phyloP scores from a whole-genome alignment of 2,797 vertebrate genomes.

The Etheostoma perlongum region DNA sequence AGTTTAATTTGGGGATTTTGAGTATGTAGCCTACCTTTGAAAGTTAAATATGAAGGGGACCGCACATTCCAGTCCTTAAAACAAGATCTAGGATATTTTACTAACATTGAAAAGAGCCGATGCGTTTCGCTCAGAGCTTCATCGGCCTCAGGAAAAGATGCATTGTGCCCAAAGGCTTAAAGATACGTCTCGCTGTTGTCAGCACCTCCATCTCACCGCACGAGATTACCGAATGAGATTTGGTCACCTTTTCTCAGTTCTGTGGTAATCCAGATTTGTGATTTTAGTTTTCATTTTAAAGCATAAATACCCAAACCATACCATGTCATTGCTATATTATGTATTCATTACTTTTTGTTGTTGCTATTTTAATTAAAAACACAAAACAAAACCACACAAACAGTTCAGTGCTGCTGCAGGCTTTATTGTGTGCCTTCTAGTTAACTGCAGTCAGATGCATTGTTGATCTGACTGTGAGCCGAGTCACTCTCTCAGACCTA shows the following conservation, averaged over 20 bases:
- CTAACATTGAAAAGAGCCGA: slow-evolving; percentile 1
- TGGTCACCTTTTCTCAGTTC: background rate
- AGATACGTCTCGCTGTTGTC: background rate
- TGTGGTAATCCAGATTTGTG: background rate
- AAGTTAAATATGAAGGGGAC: background rate
- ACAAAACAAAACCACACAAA: background rate
- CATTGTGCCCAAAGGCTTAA: slow-evolving; percentile 15
- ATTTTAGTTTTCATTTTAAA: background rate
- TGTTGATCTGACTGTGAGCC: slow-evolving; percentile 44
- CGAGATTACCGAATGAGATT: background rate
- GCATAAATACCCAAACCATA: background rate
- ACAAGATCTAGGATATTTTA: background rate
- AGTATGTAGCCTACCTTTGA: no score
- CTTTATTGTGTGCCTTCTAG: slow-evolving; percentile 14
- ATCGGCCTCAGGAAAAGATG: background rate
- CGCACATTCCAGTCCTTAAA: background rate
- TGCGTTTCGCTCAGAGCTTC: background rate
- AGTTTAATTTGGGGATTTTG: background rate
- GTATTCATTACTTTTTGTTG: background rate
- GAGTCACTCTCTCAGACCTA: slow-evolving; percentile 30
- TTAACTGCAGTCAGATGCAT: slow-evolving; percentile 46
- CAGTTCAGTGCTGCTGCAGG: slow-evolving; percentile 1
- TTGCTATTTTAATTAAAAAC: slow-evolving; percentile 10
- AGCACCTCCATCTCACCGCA: background rate
- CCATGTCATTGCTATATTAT: background rate